phyloP scores from a whole-genome alignment of 2,113 vertebrate species.

The Pseudorasbora parva region DNA sequence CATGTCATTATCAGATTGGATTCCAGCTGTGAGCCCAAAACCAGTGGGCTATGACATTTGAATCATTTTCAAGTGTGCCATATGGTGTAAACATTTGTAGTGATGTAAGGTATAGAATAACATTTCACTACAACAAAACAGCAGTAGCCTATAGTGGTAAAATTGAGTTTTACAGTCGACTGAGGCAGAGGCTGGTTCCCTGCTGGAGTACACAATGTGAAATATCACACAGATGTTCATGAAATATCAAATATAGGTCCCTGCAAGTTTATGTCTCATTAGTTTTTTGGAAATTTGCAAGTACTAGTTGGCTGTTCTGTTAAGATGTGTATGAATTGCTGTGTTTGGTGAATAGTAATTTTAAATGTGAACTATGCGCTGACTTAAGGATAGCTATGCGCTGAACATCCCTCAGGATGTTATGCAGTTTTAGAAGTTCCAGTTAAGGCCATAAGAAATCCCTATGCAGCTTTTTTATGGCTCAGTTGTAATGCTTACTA shows the following conservation, averaged over 20 bases:
- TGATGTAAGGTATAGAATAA: neutral
- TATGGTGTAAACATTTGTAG: neutral
- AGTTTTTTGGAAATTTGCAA: neutral
- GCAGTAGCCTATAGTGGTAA: neutral
- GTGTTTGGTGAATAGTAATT: constrained; percentile 39
- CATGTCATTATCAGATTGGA: neutral
- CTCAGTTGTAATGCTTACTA: constrained; percentile 18
- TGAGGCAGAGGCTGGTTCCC: constrained; percentile 56
- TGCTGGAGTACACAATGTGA: constrained; percentile 34
- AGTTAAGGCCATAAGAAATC: neutral
- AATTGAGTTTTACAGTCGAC: constrained; percentile 19
- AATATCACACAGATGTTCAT: constrained; percentile 24
- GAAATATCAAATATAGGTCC: constrained; percentile 27
- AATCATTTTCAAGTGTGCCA: neutral
- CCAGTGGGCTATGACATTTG: neutral
- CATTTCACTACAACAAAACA: neutral
- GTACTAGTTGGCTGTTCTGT: neutral
- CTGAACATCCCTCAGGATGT: too few species aligned
- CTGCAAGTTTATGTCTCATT: neutral
- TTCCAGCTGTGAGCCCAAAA: neutral
- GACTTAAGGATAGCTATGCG: too few species aligned
- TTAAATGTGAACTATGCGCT: constrained; percentile 52
- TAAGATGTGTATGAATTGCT: constrained; percentile 15
- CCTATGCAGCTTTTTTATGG: neutral
- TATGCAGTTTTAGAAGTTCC: constrained; percentile 14